These are phyloP conservation scores for Willisornis vidua DNA, from an alignment of 2,113 vertebrate genomes.

Conservation along the genomic window DNA sequence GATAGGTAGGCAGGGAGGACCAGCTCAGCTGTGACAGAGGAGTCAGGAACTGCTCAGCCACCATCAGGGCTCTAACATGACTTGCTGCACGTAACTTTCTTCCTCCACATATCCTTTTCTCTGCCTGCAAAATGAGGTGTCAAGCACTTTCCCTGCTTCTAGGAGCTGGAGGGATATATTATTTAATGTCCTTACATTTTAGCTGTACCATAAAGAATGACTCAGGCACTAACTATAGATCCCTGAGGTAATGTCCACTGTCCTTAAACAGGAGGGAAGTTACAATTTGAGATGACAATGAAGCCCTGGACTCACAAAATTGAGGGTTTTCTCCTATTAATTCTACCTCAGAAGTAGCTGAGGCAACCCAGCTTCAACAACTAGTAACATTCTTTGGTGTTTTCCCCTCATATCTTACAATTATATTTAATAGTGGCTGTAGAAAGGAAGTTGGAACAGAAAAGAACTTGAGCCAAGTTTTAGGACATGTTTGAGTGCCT, in stretches of 20 bases:
- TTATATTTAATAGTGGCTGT: constrained; percentile 9
- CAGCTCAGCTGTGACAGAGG: background rate
- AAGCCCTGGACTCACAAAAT: background rate
- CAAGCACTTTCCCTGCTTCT: background rate
- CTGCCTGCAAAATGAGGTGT: background rate
- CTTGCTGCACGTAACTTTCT: background rate
- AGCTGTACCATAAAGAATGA: background rate
- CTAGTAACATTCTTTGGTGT: background rate
- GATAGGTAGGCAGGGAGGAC: background rate
- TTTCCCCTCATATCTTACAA: constrained; percentile 6
- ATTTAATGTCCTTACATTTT: background rate
- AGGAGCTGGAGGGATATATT: background rate
- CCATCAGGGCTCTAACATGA: background rate
- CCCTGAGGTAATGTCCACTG: background rate
- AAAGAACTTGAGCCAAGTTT: background rate
- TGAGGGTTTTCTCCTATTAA: constrained; percentile 4
- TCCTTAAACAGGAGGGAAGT: background rate
- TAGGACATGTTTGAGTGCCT: background rate
- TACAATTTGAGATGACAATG: background rate
- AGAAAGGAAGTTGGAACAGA: background rate
- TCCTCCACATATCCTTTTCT: background rate
- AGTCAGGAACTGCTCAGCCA: background rate
- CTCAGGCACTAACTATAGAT: background rate
- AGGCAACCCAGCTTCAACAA: background rate
- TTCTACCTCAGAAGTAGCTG: background rate